These are phyloP conservation scores for Molossus molossus DNA, from an alignment of 2,797 vertebrate species.

Conservation along the genomic window DNA sequence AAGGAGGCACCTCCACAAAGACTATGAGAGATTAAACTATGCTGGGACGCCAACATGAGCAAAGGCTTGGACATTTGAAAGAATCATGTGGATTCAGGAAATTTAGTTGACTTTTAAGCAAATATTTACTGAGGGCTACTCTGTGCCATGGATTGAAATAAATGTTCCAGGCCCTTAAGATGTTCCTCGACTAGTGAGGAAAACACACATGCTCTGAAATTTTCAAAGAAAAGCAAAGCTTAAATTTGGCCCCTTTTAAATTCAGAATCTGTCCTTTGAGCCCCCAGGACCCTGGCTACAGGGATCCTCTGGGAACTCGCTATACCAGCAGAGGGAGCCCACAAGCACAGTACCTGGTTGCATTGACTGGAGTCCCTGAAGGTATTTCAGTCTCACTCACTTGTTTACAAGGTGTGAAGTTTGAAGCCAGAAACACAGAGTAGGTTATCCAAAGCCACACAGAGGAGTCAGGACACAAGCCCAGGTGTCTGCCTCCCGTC, in stretches of 20 bases:
- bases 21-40: background rate
- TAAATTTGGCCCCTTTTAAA: background rate
- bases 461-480: background rate
- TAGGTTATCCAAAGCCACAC: background rate
- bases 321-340: conserved; percentile 1
- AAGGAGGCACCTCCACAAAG: background rate
- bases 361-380: background rate
- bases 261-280: conserved; percentile 23
- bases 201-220: background rate
- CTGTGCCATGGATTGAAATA: background rate
- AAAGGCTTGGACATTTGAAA: background rate
- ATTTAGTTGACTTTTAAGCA: background rate
- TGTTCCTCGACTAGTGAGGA: background rate
- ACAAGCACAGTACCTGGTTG: background rate
- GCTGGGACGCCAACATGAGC: background rate
- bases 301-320: background rate
- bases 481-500: background rate
- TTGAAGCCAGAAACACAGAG: background rate
- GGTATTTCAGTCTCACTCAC: background rate
- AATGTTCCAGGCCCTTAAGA: background rate
- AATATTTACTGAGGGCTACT: background rate
- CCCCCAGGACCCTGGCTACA: background rate
- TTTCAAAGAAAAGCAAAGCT: background rate
- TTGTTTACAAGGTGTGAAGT: conserved; percentile 23
- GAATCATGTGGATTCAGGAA: background rate